Base-by-base conservation (phyloP, 2,113 vertebrate species). In the Picathartes gymnocephalus region DNA sequence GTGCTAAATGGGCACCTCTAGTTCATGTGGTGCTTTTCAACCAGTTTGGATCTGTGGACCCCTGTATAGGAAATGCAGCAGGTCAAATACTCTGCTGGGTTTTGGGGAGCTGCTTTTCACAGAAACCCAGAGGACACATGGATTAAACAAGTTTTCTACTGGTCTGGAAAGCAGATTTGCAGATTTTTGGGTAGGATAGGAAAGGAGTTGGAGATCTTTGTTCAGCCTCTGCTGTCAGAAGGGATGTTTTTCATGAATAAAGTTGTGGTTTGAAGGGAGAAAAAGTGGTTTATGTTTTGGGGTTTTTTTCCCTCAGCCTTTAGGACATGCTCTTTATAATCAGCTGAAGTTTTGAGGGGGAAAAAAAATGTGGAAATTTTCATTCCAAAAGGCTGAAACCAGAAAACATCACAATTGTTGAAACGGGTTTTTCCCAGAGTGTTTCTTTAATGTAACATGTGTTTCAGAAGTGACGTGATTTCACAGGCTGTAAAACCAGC, bases 401-500 rank as follows among this genome's bases (percentile, higher is more conserved):
- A 90, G 39, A 60, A 66, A 80, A 51, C 79, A 93, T 69, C 54
- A 62, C 79, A 81, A 16, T 78, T 80, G 64, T 86, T 90, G 86
- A 86, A 81, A 74, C 2, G 72, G 39, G 27, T 81, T 96, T 94
- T 94, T 94, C 86, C 88, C 88, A 69, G 79, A 27, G 39, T 22
- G 30, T 93, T 88, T 58, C 90, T 94, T 92, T 88, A 72, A 88
- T 74, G 90, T 88, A 88, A 47, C 62, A 76, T 83, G 57, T 89
- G 90, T 81, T 93, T 78, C 82, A 95, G 86, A 88, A 94, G 76
- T 92, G 91, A 90, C 24, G n/a, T 81, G 91, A 58, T 94, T 94
- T 97, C 94, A 86, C 86, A 93, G 84, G 80, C 90, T 73, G 50
- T 92, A 88, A 95, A 97, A 73, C 39, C 83, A 94, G 70, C 42